Evolutionary conservation across 2,113 vertebrate genomes (phyloP).

Genomic region (Triplophysa siluroides): DNA sequence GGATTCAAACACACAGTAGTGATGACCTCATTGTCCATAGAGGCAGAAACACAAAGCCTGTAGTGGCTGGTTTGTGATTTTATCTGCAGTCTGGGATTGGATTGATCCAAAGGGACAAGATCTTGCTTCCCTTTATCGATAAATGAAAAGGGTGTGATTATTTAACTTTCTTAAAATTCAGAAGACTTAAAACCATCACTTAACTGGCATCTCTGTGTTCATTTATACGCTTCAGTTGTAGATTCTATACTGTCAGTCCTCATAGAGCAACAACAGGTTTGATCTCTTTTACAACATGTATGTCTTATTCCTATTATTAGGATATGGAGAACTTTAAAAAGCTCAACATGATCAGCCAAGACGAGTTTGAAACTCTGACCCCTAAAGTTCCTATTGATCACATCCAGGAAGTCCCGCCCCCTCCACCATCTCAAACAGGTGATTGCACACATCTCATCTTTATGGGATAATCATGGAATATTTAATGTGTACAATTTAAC

Average conservation of each 20-base stretch:
- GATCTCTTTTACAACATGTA: conserved; percentile 1
- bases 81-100: neutral
- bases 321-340: conserved; percentile 92
- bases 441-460: conserved; percentile 48
- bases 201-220: no score
- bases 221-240: neutral
- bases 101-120: neutral
- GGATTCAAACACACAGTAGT: neutral
- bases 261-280: neutral
- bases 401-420: conserved; percentile 74
- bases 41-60: conserved; percentile 2
- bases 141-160: neutral
- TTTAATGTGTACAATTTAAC: neutral
- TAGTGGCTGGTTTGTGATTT: neutral
- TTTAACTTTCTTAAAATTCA: no score
- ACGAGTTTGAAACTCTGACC: conserved; percentile 82
- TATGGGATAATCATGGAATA: neutral
- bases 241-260: neutral
- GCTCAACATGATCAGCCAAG: conserved; percentile 85
- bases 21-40: neutral
- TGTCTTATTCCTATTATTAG: conserved; percentile 52
- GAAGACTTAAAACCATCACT: no score
- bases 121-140: neutral
- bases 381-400: conserved; percentile 76
- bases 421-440: conserved; percentile 68